Percentiles rank a stretch among this genome's conserved stretches.
These are phyloP conservation scores for Drusus annulatus DNA, from an alignment of 1,140 invertebrate species.

Conservation along the genomic window DNA sequence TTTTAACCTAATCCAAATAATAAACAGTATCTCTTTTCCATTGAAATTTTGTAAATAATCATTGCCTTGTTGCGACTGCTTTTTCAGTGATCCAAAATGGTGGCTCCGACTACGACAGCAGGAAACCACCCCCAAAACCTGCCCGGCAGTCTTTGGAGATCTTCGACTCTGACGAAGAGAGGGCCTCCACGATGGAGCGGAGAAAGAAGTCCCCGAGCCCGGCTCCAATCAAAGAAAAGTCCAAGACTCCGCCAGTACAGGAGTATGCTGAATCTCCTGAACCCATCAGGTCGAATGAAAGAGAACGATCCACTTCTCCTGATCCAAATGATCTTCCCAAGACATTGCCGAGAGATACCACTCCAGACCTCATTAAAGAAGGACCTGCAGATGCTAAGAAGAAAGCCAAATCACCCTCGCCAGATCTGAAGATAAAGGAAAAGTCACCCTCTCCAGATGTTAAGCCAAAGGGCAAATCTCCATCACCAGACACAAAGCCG, in stretches of 20 bases:
- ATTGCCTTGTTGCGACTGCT: background rate
- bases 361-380: slow-evolving; percentile 24
- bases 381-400: slow-evolving; percentile 24
- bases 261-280: slow-evolving; percentile 6
- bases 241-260: background rate
- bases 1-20: background rate
- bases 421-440: slow-evolving; percentile 27
- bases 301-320: background rate
- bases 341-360: background rate
- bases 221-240: slow-evolving; percentile 52
- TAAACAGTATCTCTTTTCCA: background rate
- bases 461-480: slow-evolving; percentile 17
- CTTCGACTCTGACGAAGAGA: slow-evolving; percentile 71
- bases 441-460: slow-evolving; percentile 38
- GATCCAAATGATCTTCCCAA: background rate
- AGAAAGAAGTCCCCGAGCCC: slow-evolving; percentile 62
- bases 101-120: slow-evolving; percentile 65
- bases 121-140: slow-evolving; percentile 53
- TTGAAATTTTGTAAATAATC: background rate
- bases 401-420: slow-evolving; percentile 40
- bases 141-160: slow-evolving; percentile 65
- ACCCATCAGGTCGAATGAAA: background rate
- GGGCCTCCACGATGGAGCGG: slow-evolving; percentile 62
- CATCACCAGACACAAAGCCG: slow-evolving; percentile 17
- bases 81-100: slow-evolving; percentile 62